Base-by-base conservation (phyloP, 2,888 invertebrate genomes). In the Abscondita cerata region DNA sequence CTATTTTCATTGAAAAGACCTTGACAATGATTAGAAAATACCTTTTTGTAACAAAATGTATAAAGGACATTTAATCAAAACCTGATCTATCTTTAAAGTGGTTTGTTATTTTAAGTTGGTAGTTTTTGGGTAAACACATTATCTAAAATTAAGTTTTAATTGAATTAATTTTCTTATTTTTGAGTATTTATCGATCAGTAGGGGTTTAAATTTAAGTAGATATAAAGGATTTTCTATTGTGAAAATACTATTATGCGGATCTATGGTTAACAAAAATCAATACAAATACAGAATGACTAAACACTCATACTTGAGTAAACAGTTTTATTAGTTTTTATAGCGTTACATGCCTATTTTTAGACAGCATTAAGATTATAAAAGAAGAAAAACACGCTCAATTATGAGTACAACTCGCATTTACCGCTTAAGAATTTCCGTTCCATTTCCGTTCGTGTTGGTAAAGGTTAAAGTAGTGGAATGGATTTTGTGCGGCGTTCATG, bases 361-460 rank as follows among this genome's bases (percentile, higher is more conserved):
- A 56, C 36, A 40, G 19, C 19, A 44, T 44, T 44, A 44, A 44
- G 18, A 44, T 44, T 44, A 44, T 18, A 44, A 44, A 44, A 44
- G 44, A 44, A 44, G 18, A 44, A 44, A 44, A 44, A 44, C 44
- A 44, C 19, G 16, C 3, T 44, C 48, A 48, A 40, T 56, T 56
- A 48, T 48, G 25, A 44, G 44, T 19, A 18, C 44, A 44, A 44
- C 44, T 44, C 44, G 19, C 46, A 6, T 56, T 48, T 56, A 38
- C 34, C 38, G 44, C 55, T 40, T 41, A 41, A 60, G 59, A 60
- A 60, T 60, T 60, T 60, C 59, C 59, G 59, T 60, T 59, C 59
- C 54, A 60, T 53, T 60, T 60, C 54, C 50, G 58, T 16, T 19
- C 15, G 34, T 44, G 58, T 18, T 19, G 19, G 15, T 47, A 52